These are phyloP conservation scores for Ceramica pisi DNA, from an alignment of 2,888 invertebrate genomes.

Conservation along the genomic window DNA sequence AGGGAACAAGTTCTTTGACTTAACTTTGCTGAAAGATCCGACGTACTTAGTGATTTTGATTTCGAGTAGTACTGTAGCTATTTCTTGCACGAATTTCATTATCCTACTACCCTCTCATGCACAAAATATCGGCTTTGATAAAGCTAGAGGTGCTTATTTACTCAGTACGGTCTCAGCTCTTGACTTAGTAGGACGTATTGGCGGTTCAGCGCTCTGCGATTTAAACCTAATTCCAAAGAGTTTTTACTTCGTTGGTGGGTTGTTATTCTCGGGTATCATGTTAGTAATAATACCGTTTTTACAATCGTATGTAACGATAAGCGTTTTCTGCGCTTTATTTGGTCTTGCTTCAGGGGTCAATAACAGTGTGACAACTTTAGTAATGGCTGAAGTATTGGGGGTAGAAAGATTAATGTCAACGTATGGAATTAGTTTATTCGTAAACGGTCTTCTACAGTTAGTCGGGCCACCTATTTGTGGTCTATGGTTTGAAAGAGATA, in stretches of 20 bases:
- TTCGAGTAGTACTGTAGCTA: conserved; percentile 96
- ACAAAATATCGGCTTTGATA: conserved; percentile 93
- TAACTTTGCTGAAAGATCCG: conserved; percentile 93
- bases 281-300: conserved; percentile 93
- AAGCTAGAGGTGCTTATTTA: conserved; percentile 93
- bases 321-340: conserved; percentile 94
- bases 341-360: conserved; percentile 96
- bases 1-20: conserved; percentile 93
- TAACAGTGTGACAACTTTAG: conserved; percentile 96
- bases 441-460: conserved; percentile 95
- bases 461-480: conserved; percentile 96
- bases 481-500: conserved; percentile 92
- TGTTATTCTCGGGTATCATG: conserved; percentile 94
- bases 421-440: conserved; percentile 96
- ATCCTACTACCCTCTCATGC: conserved; percentile 95
- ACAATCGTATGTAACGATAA: conserved; percentile 91
- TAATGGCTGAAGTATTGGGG: conserved; percentile 97
- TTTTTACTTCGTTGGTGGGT: conserved; percentile 95
- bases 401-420: conserved; percentile 95
- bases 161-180: conserved; percentile 95
- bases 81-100: conserved; percentile 97
- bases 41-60: conserved; percentile 95
- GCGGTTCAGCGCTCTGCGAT: conserved; percentile 96
- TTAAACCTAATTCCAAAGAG: conserved; percentile 94
- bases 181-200: conserved; percentile 95